These are phyloP conservation scores for Volucella bombylans DNA, from an alignment of 2,888 invertebrate genomes.

Conservation along the genomic window DNA sequence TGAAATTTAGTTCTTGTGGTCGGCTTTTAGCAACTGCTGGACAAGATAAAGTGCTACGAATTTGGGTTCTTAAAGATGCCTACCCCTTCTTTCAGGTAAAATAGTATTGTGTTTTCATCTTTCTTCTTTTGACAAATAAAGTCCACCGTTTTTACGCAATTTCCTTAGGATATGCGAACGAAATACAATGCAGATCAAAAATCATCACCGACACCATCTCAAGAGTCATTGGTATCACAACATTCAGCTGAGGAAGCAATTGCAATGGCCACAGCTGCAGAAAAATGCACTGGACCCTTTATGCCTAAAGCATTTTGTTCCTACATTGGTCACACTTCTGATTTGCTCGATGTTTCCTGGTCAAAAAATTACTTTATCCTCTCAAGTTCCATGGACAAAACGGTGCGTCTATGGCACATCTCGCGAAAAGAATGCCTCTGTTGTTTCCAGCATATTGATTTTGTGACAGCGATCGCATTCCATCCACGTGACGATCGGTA, in stretches of 20 bases:
- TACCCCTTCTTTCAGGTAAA: constrained; percentile 92
- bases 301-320: constrained; percentile 95
- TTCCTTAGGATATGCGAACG: constrained; percentile 93
- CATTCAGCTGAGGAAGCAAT: constrained; percentile 86
- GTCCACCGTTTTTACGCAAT: background rate
- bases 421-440: constrained; percentile 98
- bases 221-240: constrained; percentile 93
- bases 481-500: constrained; percentile 95
- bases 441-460: constrained; percentile 99
- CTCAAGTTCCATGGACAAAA: constrained; percentile 99
- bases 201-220: constrained; percentile 95
- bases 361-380: constrained; percentile 98
- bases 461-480: constrained; percentile 99
- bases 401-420: constrained; percentile 98
- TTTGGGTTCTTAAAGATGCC: constrained; percentile 97
- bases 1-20: constrained; percentile 98
- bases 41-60: constrained; percentile 95
- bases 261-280: constrained; percentile 84
- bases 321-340: constrained; percentile 97
- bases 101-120: background rate
- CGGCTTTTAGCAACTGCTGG: constrained; percentile 97
- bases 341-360: constrained; percentile 98
- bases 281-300: constrained; percentile 88
- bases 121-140: constrained; percentile 14
- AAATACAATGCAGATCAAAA: constrained; percentile 95